Percentiles rank a stretch among this genome's conserved stretches.
phyloP scores from a whole-genome alignment of 2,888 invertebrate genomes.

The Epinotia nisella region DNA sequence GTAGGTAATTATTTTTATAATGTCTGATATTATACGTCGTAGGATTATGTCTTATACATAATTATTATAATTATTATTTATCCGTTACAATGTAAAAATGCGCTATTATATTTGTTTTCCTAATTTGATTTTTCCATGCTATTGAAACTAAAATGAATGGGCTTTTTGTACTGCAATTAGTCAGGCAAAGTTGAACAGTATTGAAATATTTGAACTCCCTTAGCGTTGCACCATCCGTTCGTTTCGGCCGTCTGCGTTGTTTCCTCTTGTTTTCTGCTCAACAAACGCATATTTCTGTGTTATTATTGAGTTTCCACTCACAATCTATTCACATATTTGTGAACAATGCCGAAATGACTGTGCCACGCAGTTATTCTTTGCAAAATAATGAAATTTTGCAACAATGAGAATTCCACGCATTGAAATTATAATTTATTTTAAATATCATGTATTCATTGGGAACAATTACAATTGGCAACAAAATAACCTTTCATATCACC shows the following conservation, averaged over 20 bases:
- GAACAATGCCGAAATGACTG: neutral
- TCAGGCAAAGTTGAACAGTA: constrained; percentile 52
- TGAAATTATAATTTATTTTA: neutral
- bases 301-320: constrained; percentile 49
- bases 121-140: no score
- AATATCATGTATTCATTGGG: neutral
- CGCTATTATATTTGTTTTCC: no score
- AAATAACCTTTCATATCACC: no score
- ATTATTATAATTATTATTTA: no score
- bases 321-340: neutral
- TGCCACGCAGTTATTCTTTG: neutral
- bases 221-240: constrained; percentile 51
- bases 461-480: no score
- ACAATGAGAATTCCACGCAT: neutral
- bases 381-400: neutral
- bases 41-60: no score
- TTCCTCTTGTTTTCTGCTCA: constrained; percentile 61
- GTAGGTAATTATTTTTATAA: no score
- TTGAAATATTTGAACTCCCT: constrained; percentile 71
- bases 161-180: constrained; percentile 13
- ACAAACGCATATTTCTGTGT: constrained; percentile 66
- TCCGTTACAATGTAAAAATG: no score
- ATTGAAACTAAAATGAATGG: no score
- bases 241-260: constrained; percentile 53
- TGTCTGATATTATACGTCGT: no score